These are phyloP conservation scores for Rana temporaria DNA, from an alignment of 2,113 vertebrate species.

Conservation along the genomic window DNA sequence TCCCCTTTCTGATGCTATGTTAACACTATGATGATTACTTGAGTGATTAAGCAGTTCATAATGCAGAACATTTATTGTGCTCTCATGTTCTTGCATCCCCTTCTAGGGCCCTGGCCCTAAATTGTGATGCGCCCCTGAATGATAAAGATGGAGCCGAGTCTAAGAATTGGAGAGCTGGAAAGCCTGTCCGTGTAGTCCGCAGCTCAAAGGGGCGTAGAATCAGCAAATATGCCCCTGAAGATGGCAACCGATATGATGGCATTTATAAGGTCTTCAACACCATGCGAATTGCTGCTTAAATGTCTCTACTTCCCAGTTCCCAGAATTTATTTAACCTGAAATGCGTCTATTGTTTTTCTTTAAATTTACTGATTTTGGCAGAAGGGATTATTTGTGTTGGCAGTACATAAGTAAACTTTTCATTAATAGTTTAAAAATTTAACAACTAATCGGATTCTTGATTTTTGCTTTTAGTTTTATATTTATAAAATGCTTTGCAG, in stretches of 20 bases:
- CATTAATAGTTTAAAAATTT: too few relatives aligned
- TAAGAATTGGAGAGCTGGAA: constrained; percentile 96
- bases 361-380: too few relatives aligned
- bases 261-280: constrained; percentile 92
- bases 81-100: constrained; percentile 64
- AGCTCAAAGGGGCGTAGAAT: constrained; percentile 97
- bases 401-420: too few relatives aligned
- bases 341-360: too few relatives aligned
- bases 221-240: constrained; percentile 98
- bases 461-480: too few relatives aligned
- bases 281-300: constrained; percentile 22
- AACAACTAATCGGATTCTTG: too few relatives aligned
- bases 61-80: constrained; percentile 57
- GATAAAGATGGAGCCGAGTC: constrained; percentile 98
- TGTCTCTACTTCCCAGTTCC: not conserved
- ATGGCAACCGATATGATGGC: constrained; percentile 98
- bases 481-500: too few relatives aligned
- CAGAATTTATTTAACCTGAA: too few relatives aligned
- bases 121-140: constrained; percentile 95
- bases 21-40: not conserved
- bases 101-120: constrained; percentile 93
- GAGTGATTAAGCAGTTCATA: not conserved
- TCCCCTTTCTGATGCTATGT: too few relatives aligned
- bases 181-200: constrained; percentile 94
- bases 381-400: too few relatives aligned